These are phyloP conservation scores for Drosophila saltans DNA, from an alignment of 1,140 invertebrate species.

Conservation along the genomic window DNA sequence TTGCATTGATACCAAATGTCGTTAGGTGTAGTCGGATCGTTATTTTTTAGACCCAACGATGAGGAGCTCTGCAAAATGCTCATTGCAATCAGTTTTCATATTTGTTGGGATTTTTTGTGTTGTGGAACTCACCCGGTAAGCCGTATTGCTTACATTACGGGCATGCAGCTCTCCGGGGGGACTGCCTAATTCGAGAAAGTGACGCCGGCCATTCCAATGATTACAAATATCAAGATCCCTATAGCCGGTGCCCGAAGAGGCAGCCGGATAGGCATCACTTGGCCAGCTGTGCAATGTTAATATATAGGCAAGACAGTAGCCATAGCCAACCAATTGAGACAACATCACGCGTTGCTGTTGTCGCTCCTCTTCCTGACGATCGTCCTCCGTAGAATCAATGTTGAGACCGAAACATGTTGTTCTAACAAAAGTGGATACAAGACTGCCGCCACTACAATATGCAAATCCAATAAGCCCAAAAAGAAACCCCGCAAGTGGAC, in stretches of 20 bases:
- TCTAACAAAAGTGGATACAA: conserved; percentile 45
- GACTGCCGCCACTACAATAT: conserved; percentile 48
- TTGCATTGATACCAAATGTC: conserved; percentile 86
- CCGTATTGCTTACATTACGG: conserved; percentile 84
- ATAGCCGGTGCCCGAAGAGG: conserved; percentile 50
- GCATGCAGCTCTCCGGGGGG: conserved; percentile 85
- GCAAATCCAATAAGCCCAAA: conserved; percentile 72
- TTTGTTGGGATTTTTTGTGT: not conserved
- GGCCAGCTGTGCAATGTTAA: conserved; percentile 46
- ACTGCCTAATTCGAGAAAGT: conserved; percentile 87
- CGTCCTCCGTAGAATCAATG: conserved; percentile 20
- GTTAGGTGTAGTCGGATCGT: conserved; percentile 29
- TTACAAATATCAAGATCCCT: conserved; percentile 86
- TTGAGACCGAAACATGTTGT: conserved; percentile 22
- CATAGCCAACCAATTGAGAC: conserved; percentile 53
- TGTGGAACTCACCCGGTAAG: conserved; percentile 63
- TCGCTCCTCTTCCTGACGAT: not conserved
- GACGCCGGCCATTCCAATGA: conserved; percentile 85
- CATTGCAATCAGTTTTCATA: not conserved
- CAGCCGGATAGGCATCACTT: conserved; percentile 61
- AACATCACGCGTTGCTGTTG: conserved; percentile 44
- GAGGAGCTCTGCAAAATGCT: conserved; percentile 59
- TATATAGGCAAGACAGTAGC: conserved; percentile 59
- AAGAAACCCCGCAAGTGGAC: conserved; percentile 65
- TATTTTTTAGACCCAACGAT: conserved; percentile 52